Conservation (phyloP, 2,888 invertebrate species). For the Nowickia ferox region DNA sequence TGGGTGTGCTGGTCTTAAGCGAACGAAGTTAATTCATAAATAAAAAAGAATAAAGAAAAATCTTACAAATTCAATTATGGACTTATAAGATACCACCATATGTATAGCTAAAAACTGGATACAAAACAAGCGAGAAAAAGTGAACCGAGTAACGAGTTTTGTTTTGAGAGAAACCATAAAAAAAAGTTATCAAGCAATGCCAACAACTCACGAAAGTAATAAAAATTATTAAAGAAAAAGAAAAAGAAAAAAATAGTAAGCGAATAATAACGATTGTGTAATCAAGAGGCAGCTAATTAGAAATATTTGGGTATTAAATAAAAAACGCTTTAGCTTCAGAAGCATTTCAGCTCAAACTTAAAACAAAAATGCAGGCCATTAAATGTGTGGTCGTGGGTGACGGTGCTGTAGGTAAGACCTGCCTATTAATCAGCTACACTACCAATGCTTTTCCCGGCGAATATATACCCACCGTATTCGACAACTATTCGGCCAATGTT, state of each 20-base stretch:
- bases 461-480: constrained; percentile 82
- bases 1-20: constrained; percentile 77
- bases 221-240: constrained; percentile 31
- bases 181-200: neutral
- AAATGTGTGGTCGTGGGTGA: constrained; percentile 82
- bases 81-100: constrained; percentile 56
- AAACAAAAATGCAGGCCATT: constrained; percentile 80
- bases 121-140: constrained; percentile 48
- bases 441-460: constrained; percentile 82
- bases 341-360: neutral
- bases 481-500: constrained; percentile 82
- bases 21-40: constrained; percentile 14
- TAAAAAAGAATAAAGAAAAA: constrained; percentile 12
- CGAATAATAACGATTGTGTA: constrained; percentile 58
- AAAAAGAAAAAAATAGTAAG: constrained; percentile 34
- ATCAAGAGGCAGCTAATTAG: constrained; percentile 51
- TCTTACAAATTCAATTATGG: constrained; percentile 25
- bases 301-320: constrained; percentile 13
- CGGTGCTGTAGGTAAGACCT: constrained; percentile 82
- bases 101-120: constrained; percentile 70
- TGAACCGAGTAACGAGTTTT: constrained; percentile 2
- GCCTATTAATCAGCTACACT: constrained; percentile 82
- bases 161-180: constrained; percentile 4
- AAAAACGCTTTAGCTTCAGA: neutral
- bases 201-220: constrained; percentile 8